Base-by-base conservation (phyloP, 92 coral and sea anemone species). In the Muricea muricata region DNA sequence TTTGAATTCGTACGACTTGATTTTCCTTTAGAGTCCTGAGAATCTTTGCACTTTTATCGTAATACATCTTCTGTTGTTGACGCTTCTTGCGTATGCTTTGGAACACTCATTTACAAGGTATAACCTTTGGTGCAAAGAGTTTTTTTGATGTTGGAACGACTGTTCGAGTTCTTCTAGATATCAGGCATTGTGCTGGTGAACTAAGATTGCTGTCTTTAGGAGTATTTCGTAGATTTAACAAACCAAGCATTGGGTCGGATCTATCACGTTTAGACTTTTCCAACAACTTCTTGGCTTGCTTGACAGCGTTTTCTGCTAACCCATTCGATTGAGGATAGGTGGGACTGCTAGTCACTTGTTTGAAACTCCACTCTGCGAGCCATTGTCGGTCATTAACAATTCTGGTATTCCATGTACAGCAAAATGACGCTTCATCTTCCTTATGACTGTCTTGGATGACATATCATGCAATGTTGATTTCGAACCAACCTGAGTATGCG, bases 1-100 rank as follows among this genome's bases (percentile, higher is more conserved):
- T 70, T 56, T 87, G 90, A 32, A 87, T 55, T 65, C 87, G 82
- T n/a, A 63, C 91, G 24, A 82, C 84, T 52, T 87, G 78, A 68
- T 76, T 80, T 12, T 65, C 25, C 12, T 35, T 66, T 12, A 82
- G 29, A 1, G 79, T 39, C 63, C 78, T 34, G n/a, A 87, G 66
- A 7, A 32, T 75, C 15, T 55, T 75, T 18, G 78, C 87, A 46
- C 41, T 40, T 39, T 57, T 48, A 32, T 87, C 70, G 23, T 71
- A 45, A 31, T 46, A 65, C 2, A 42, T 32, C 66, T 70, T 73
- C 68, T 87, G 91, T 56, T 80, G 82, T 24, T 30, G 32, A 13
- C 58, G 75, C 31, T 80, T 61, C 39, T 23, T 17, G 32, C 35
- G n/a, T 33, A 54, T 31, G 4, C 21, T 55, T 20, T 76, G 54